A percentile compares a stretch with the other conserved stretches of the same genome.
Evolutionary conservation across 2,113 vertebrate genomes (phyloP).

Genomic region (Lathamus discolor): DNA sequence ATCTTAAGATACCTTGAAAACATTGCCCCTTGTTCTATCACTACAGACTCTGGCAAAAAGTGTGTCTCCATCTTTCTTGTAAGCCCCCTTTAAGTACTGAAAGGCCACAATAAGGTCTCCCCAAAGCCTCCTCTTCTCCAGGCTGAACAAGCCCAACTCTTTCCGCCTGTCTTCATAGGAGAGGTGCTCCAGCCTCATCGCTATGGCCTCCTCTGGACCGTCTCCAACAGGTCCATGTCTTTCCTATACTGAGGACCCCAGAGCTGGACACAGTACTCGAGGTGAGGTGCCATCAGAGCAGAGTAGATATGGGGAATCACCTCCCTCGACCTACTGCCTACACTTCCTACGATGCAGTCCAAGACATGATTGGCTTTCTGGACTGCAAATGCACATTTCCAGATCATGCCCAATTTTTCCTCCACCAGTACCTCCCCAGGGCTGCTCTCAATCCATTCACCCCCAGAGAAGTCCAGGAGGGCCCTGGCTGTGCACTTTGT

Average conservation of each 20-base stretch:
- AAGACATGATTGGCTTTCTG: background rate
- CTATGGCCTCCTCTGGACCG: too few species aligned
- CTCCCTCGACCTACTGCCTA: background rate
- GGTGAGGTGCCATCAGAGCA: background rate
- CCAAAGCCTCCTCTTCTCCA: background rate
- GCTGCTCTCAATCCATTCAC: background rate
- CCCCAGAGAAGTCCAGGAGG: background rate
- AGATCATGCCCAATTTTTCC: background rate
- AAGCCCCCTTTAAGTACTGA: background rate
- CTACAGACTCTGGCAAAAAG: background rate
- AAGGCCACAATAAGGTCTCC: background rate
- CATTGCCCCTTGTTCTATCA: background rate
- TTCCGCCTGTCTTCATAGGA: background rate
- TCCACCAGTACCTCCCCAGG: background rate
- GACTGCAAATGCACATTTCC: background rate
- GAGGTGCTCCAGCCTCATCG: background rate
- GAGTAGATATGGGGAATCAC: background rate
- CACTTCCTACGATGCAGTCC: background rate
- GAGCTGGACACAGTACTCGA: too few species aligned
- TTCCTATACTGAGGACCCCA: too few species aligned
- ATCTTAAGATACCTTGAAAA: background rate
- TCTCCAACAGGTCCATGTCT: too few species aligned
- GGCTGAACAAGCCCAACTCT: background rate
- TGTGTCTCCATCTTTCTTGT: background rate
- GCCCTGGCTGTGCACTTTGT: fast-evolving